These are phyloP conservation scores for Sebastes elongatus DNA, from an alignment of 2,797 vertebrate genomes.

Conservation along the genomic window DNA sequence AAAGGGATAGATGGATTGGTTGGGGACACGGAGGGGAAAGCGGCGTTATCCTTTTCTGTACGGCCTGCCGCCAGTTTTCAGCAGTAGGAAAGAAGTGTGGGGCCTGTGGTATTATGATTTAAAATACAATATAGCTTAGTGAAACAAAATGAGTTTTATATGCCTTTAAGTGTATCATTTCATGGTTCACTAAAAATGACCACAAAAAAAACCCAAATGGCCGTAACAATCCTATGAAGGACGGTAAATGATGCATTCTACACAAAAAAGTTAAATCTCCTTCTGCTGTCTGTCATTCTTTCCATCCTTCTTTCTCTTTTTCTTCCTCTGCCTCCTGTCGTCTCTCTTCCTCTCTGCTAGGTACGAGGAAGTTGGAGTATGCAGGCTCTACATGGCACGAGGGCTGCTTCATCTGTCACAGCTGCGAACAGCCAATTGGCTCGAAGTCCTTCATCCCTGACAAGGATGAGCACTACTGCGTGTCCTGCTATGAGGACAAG, in stretches of 20 bases:
- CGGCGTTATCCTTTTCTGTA: conserved; percentile 31
- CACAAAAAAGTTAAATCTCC: neutral
- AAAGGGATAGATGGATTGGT: conserved; percentile 34
- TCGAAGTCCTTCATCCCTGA: conserved; percentile 98
- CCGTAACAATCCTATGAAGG: conserved; percentile 3
- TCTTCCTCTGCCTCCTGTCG: neutral
- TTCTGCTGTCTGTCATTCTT: neutral
- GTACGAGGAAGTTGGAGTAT: conserved; percentile 97
- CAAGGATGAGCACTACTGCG: conserved; percentile 97
- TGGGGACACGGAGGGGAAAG: conserved; percentile 38
- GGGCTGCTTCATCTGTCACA: conserved; percentile 95
- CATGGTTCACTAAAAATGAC: conserved; percentile 32
- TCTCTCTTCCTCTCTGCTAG: conserved; percentile 68
- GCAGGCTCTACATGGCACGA: conserved; percentile 97
- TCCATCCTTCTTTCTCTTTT: conserved; percentile 4
- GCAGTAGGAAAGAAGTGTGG: conserved; percentile 38
- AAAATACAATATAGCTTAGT: conserved; percentile 46
- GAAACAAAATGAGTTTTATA: conserved; percentile 45
- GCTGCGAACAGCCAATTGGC: conserved; percentile 96
- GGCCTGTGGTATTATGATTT: conserved; percentile 52
- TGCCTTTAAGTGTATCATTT: conserved; percentile 41
- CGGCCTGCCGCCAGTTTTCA: conserved; percentile 48
- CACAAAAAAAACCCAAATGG: conserved; percentile 14
- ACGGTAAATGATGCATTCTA: conserved; percentile 3
- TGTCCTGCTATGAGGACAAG: conserved; percentile 97